Percentiles rank a stretch among this genome's conserved stretches.
These are phyloP conservation scores for Erannis defoliaria DNA, from an alignment of 2,888 invertebrate species.

Conservation along the genomic window DNA sequence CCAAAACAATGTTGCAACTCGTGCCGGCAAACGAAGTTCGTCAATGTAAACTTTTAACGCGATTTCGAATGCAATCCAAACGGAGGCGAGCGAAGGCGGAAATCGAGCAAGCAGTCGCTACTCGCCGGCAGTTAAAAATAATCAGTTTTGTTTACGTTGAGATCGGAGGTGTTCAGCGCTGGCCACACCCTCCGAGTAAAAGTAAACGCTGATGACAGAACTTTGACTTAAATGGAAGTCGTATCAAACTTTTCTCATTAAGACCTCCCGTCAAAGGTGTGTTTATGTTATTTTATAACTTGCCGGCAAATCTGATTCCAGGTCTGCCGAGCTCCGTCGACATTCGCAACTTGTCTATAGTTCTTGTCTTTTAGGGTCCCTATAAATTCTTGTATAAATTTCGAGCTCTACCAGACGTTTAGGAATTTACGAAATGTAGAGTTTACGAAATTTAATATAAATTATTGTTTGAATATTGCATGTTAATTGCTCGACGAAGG, in stretches of 20 bases:
- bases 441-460: conserved; percentile 25
- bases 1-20: conserved; percentile 66
- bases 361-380: conserved; percentile 40
- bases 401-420: conserved; percentile 23
- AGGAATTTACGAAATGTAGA: conserved; percentile 15
- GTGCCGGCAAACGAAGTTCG: conserved; percentile 60
- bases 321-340: conserved; percentile 42
- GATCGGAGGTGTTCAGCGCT: conserved; percentile 61
- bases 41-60: conserved; percentile 75
- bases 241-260: conserved; percentile 86
- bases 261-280: conserved; percentile 83
- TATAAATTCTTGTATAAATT: conserved; percentile 28
- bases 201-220: conserved; percentile 82
- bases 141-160: conserved; percentile 72
- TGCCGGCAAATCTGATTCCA: conserved; percentile 69
- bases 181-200: conserved; percentile 63
- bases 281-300: conserved; percentile 83
- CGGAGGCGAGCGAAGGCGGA: conserved; percentile 66
- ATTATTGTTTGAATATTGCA: conserved; percentile 21
- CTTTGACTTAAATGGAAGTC: conserved; percentile 82
- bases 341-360: conserved; percentile 39
- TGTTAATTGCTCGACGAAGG: conserved; percentile 26
- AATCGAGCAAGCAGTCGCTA: conserved; percentile 61
- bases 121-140: conserved; percentile 65
- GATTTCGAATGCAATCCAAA: conserved; percentile 72